Conservation (phyloP, 2,113 vertebrate species). For the Murina feae region DNA sequence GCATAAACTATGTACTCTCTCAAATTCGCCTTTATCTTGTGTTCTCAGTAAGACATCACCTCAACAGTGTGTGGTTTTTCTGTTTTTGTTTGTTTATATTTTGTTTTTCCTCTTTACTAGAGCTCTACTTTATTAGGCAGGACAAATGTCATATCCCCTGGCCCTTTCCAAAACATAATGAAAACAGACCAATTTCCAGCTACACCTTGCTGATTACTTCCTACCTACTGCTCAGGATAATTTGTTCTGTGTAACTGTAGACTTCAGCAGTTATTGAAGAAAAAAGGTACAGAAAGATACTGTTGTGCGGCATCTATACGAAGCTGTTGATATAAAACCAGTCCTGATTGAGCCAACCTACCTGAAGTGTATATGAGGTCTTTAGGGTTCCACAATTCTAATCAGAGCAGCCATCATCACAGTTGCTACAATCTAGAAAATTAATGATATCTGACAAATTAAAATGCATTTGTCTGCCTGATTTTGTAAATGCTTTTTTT, state of each 20-base stretch:
- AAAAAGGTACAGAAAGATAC: constrained; percentile 48
- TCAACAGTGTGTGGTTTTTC: background rate
- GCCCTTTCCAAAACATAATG: constrained; percentile 65
- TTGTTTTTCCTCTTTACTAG: constrained; percentile 52
- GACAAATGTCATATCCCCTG: constrained; percentile 75
- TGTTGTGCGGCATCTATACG: constrained; percentile 40
- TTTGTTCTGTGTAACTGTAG: constrained; percentile 80
- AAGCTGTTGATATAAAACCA: constrained; percentile 55
- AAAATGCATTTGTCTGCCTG: background rate
- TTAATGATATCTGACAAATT: background rate
- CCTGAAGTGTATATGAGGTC: background rate
- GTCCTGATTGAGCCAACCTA: constrained; percentile 13
- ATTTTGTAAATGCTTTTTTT: background rate
- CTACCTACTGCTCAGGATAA: constrained; percentile 78
- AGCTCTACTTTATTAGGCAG: constrained; percentile 49
- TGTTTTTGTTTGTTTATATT: constrained; percentile 16
- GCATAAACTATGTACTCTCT: background rate
- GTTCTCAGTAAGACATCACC: constrained; percentile 42
- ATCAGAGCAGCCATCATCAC: constrained; percentile 7
- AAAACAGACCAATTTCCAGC: constrained; percentile 76
- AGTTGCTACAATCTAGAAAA: constrained; percentile 35
- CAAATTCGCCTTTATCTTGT: constrained; percentile 19
- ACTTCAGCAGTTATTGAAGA: constrained; percentile 66
- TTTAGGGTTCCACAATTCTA: constrained; percentile 43
- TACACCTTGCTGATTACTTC: constrained; percentile 75